Percentiles rank a stretch among this genome's conserved stretches.
Evolutionary conservation across 1,140 invertebrate genomes (phyloP).

Genomic region (Drosophila micromelanica): DNA sequence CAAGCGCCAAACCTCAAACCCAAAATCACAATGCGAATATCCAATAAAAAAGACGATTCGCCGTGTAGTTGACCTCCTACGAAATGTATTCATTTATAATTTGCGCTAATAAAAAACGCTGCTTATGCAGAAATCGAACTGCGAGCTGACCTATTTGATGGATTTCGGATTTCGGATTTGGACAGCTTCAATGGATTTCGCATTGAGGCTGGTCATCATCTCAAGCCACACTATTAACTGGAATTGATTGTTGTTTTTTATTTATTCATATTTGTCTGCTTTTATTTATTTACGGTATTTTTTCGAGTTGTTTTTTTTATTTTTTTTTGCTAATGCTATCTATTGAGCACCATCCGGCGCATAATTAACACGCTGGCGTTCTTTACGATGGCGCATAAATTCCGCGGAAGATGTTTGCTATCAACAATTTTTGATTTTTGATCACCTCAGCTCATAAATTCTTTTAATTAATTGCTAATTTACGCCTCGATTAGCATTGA

Average conservation of each 20-base stretch:
- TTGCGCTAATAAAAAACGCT: conserved; percentile 48
- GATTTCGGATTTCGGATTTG: conserved; percentile 33
- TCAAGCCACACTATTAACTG: not conserved
- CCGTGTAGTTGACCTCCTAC: conserved; percentile 39
- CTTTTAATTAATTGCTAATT: conserved; percentile 72
- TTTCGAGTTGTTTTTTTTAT: not conserved
- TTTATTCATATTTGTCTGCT: not conserved
- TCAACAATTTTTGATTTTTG: conserved; percentile 18
- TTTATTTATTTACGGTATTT: conserved; percentile 31
- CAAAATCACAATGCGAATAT: not conserved
- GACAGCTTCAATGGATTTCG: conserved; percentile 28
- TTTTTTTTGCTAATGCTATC: too few species aligned
- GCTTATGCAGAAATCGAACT: conserved; percentile 37
- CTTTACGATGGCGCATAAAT: conserved; percentile 26
- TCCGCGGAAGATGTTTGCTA: conserved; percentile 42
- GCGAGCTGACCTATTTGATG: conserved; percentile 65
- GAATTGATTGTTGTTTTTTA: too few species aligned
- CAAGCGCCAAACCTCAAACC: not conserved
- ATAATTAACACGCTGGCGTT: conserved; percentile 51
- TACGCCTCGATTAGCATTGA: conserved; percentile 53
- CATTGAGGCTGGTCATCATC: conserved; percentile 66
- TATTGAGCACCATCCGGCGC: conserved; percentile 24
- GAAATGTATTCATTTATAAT: conserved; percentile 53
- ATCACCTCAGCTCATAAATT: conserved; percentile 33
- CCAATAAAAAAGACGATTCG: conserved; percentile 22